Base-by-base conservation (phyloP, 2,797 vertebrate species). In the Phataginus tetradactyla region DNA sequence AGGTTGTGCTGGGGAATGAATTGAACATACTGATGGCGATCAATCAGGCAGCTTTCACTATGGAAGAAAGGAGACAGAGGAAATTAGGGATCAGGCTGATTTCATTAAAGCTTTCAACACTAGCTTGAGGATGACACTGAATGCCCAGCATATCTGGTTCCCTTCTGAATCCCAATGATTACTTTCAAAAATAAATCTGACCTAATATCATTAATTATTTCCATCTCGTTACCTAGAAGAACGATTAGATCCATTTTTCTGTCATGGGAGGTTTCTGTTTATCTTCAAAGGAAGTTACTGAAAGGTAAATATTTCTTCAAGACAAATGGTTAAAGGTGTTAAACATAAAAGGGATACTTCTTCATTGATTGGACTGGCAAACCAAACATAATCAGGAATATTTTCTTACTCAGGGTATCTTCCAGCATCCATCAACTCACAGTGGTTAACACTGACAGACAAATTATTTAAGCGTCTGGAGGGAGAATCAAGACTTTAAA, bases 141-240 rank as follows among this genome's bases (percentile, higher is more conserved):
- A 75, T 8, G 13, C 18, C 39, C 89, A 68, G 27, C 17, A 17
- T 59, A 69, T 23, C 75, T 42, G 21, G 18, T 59, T 92, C 15
- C 83, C 20, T 66, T 75, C 20, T 11, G 21, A 72, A 27, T 72
- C 37, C 69, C 75, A 81, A 4, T 34, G 29, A 92, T 66, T 51
- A 66, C 68, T 83, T 95, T 59, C 42, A 91, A 57, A 75, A 74
- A 86, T 71, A 66, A 80, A 74, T 84, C 59, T 61, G 27, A 90
- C 4, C 42, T 78, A 29, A 53, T 5, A 61, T 53, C n/a, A 51
- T 69, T 51, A 69, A 23, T 78, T 69, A 78, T 68, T 53, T 53
- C 34, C 34, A 90, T 71, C 23, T 12, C 64, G 69, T 85, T 39
- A 69, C 68, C 51, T 29, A 34, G 21, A 66, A 69, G 39, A 69